phyloP scores from a whole-genome alignment of 2,113 vertebrate genomes.

The Gnathonemus longibarbis region DNA sequence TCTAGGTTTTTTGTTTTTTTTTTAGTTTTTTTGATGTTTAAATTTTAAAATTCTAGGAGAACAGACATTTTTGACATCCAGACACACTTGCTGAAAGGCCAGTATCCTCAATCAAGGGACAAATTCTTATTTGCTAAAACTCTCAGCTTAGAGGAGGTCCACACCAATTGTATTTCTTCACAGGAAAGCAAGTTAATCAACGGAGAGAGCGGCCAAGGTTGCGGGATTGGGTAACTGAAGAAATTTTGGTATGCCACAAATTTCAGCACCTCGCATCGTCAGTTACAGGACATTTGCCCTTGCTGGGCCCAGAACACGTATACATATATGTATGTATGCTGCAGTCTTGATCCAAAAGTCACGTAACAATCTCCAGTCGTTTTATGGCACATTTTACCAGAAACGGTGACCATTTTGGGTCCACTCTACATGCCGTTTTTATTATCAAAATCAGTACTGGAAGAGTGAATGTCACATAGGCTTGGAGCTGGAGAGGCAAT shows the following conservation, averaged over 20 bases:
- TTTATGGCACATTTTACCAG: neutral
- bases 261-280: neutral
- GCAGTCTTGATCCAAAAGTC: neutral
- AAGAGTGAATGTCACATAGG: neutral
- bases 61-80: neutral
- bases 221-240: neutral
- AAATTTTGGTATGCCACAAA: neutral
- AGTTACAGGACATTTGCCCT: neutral
- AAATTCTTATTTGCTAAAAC: neutral
- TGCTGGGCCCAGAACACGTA: neutral
- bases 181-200: neutral
- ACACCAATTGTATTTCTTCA: neutral
- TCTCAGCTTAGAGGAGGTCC: neutral
- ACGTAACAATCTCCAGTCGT: neutral
- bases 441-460: neutral
- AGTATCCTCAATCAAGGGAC: neutral
- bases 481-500: neutral
- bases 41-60: neutral
- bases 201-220: neutral
- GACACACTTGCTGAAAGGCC: neutral
- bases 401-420: neutral
- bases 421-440: neutral
- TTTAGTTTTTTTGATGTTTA: slow-evolving; percentile 5
- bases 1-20: neutral
- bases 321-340: neutral